phyloP scores from a whole-genome alignment of 37 sponge, comb jelly and placozoan genomes.

The Cliona cf. orientalis region DNA sequence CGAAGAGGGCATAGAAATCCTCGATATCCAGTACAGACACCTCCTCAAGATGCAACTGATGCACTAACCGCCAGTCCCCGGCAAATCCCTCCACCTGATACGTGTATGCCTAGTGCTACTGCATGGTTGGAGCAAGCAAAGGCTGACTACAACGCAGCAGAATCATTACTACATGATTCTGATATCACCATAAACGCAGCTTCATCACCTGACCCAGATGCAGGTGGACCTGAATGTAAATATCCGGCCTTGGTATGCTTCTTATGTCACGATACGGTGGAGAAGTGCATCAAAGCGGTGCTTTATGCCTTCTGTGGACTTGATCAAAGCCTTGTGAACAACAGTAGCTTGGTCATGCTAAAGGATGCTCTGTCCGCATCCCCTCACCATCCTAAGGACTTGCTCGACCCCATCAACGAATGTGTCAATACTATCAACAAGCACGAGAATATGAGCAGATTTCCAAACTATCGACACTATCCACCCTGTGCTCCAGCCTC shows the following conservation, averaged over 20 bases:
- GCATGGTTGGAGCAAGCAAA: constrained; percentile 63
- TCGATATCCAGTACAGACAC: no score
- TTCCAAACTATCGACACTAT: constrained; percentile 49
- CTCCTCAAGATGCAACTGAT: no score
- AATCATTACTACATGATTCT: not conserved
- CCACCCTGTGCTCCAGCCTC: constrained; percentile 48
- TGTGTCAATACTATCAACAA: constrained; percentile 45
- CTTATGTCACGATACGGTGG: constrained; percentile 67
- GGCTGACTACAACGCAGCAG: constrained; percentile 49
- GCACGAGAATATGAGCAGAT: constrained; percentile 51
- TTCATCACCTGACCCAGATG: no score
- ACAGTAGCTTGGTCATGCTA: constrained; percentile 20
- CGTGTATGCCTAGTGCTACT: not conserved
- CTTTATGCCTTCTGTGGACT: constrained; percentile 61
- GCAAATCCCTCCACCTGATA: no score
- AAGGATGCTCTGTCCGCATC: no score
- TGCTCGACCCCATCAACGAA: not conserved
- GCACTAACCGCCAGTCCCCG: no score
- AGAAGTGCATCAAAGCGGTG: constrained; percentile 72
- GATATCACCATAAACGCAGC: no score
- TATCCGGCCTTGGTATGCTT: constrained; percentile 79
- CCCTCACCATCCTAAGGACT: not conserved
- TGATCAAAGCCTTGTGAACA: constrained; percentile 8
- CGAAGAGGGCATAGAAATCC: no score
- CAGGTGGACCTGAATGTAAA: not conserved